Percentiles rank a stretch among this genome's conserved stretches.
phyloP scores from a whole-genome alignment of 2,888 invertebrate species.

The Lasioglossum morio region DNA sequence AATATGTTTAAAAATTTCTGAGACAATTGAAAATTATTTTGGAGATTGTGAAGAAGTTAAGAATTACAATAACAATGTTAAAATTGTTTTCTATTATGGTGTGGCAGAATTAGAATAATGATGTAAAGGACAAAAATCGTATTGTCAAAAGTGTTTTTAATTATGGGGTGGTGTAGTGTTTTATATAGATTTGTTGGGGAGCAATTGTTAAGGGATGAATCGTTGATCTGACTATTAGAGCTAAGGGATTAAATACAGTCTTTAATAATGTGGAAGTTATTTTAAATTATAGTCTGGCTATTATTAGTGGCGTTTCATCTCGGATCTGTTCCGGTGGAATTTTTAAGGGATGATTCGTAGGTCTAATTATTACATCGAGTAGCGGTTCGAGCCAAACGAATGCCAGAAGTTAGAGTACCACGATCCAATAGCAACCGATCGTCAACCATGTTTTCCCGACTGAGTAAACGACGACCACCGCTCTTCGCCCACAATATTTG shows the following conservation, averaged over 20 bases:
- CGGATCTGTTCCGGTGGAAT: neutral
- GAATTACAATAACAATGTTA: too few relatives aligned
- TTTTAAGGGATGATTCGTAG: constrained; percentile 9
- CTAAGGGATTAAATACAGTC: neutral
- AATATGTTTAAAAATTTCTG: neutral
- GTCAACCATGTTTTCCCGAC: constrained; percentile 4
- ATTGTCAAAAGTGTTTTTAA: too few relatives aligned
- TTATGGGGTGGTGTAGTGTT: neutral
- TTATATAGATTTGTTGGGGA: neutral
- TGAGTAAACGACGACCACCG: constrained; percentile 3
- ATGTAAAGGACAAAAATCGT: too few relatives aligned
- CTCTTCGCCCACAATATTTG: constrained; percentile 2
- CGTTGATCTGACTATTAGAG: constrained; percentile 12
- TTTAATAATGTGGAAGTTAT: neutral
- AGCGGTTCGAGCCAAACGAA: constrained; percentile 56
- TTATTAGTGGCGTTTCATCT: neutral
- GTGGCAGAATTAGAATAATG: too few relatives aligned
- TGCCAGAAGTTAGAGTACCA: constrained; percentile 26
- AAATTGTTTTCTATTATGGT: too few relatives aligned
- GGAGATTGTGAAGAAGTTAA: neutral
- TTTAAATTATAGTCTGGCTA: neutral
- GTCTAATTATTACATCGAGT: constrained; percentile 16
- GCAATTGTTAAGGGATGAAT: constrained; percentile 11
- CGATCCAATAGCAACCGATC: neutral
- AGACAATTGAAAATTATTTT: neutral